Evolutionary conservation across 2,888 invertebrate species (phyloP), one percentile per base, ranked within the genome.

Genomic region (Nemoura dubitans): DNA sequence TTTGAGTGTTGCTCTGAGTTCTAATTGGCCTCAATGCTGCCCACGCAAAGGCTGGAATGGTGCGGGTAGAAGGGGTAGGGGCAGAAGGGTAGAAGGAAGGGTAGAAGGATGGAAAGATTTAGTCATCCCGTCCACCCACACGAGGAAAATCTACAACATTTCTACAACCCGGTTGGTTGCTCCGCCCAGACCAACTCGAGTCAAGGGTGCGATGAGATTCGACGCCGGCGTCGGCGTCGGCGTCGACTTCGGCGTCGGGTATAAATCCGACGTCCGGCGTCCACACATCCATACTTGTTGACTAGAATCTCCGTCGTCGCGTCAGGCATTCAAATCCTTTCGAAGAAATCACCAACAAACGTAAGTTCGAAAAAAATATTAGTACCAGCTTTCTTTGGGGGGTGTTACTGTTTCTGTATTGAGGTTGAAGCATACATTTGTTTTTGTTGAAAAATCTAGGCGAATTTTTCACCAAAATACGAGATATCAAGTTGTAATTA

Each of bases 31-130:
- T 1, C 21, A 59, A 7, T 7, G 6, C 59, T 3, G 78, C 78
- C 78, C 78, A 78, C 78, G 78, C 78, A 21, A 59, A 59, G 16
- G 16, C 36, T 3, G 21, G 21, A 1, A 59, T 3, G 59, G 14
- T 59, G n/a, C 26, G 78, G 78, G 10, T 78, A 78, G 78, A 78
- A 78, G 16, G 26, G n/a, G n/a, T n/a, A n/a, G n/a, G n/a, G n/a
- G 21, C 14, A 59, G 59, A 59, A 59, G 59, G 59, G 10, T 36
- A 59, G 21, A 14, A 59, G 59, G 59, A 78, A n/a, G 78, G 78
- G 6, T 78, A 78, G 78, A 78, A 78, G 28, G 26, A 26, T 27
- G 14, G 76, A 28, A 78, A 26, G 26, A 27, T 78, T 78, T 26
- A 28, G 78, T 27, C 26, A 78, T 27, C 78, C 0, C 27, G 28